Conservation (phyloP, 1,140 invertebrate species). For the Diploscapter pachys region DNA sequence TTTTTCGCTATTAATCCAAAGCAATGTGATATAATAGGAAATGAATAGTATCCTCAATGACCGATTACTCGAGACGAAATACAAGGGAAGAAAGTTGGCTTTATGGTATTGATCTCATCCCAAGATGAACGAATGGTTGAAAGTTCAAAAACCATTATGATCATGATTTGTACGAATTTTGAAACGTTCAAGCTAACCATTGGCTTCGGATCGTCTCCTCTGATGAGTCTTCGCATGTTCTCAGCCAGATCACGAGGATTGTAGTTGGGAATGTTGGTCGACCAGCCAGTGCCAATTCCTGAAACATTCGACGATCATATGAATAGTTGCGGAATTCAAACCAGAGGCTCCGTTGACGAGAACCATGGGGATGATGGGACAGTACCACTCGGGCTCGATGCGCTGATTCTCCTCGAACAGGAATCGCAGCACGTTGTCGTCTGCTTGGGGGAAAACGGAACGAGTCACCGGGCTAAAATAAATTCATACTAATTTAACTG, state of each 20-base stretch:
- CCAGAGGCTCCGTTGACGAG: conserved; percentile 88
- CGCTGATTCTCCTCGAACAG: conserved; percentile 88
- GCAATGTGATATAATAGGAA: no score
- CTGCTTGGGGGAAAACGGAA: conserved; percentile 80
- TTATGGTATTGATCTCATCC: no score
- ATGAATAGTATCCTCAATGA: no score
- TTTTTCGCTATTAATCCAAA: neutral
- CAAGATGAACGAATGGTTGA: no score
- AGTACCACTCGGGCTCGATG: conserved; percentile 82
- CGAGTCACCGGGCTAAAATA: conserved; percentile 71
- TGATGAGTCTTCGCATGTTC: conserved; percentile 79
- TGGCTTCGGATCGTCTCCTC: conserved; percentile 72
- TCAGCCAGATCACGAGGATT: conserved; percentile 86
- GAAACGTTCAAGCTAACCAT: conserved; percentile 65
- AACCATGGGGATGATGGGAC: conserved; percentile 93
- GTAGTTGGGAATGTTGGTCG: conserved; percentile 93
- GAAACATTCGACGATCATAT: neutral
- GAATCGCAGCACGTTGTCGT: conserved; percentile 81
- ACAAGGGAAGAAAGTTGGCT: no score
- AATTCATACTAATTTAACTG: no score
- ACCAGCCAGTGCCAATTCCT: conserved; percentile 98
- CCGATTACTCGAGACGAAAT: no score
- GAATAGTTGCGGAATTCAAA: neutral
- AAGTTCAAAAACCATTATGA: no score
- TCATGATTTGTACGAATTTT: neutral